phyloP scores from a whole-genome alignment of 2,113 vertebrate species.

The Hystrix cristata region DNA sequence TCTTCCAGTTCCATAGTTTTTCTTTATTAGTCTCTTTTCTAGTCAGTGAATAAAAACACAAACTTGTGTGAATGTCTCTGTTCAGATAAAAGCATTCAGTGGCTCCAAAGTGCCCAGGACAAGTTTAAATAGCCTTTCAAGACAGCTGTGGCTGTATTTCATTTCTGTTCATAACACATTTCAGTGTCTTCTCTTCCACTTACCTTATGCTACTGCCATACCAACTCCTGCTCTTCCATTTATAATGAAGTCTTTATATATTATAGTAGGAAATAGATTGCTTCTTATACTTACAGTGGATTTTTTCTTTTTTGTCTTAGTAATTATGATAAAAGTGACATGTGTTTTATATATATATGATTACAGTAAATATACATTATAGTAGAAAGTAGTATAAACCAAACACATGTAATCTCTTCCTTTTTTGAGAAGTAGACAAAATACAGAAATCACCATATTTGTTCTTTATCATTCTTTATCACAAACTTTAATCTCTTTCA shows the following conservation, averaged over 20 bases:
- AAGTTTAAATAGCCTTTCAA: slow-evolving; percentile 17
- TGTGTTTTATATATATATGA: not conserved
- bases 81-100: not conserved
- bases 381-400: not conserved
- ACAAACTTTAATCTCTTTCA: not conserved
- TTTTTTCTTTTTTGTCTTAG: not conserved
- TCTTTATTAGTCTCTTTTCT: not conserved
- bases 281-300: not conserved
- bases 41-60: slow-evolving; percentile 37
- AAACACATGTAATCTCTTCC: not conserved
- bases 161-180: not conserved
- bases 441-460: not conserved
- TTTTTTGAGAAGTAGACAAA: not conserved
- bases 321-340: not conserved
- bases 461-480: not conserved
- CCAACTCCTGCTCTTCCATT: not conserved
- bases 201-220: not conserved
- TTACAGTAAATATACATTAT: not conserved
- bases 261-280: not conserved
- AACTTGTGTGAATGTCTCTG: not conserved
- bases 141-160: not conserved
- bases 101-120: not conserved
- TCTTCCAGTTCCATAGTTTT: not conserved
- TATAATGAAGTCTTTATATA: not conserved
- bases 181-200: not conserved